Base-by-base conservation (phyloP, 2,113 vertebrate species). In the Alosa alosa region DNA sequence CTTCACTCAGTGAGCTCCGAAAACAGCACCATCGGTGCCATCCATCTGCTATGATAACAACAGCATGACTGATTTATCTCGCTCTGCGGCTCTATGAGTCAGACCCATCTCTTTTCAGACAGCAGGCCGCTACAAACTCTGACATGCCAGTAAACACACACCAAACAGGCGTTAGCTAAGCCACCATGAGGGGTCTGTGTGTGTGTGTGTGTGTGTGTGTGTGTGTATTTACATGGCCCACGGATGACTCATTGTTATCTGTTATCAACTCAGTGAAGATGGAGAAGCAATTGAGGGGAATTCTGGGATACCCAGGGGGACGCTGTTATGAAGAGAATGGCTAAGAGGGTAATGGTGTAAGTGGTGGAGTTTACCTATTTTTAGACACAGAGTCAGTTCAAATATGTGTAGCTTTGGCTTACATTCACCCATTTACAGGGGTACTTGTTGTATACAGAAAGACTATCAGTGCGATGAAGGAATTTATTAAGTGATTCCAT, bases 11-110 rank as follows among this genome's bases (percentile, higher is more conserved):
- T 41, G 18, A 81, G 84, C 52, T 39, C 75, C 49, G 64, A 36
- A 4, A 83, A 86, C 75, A 86, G 87, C 46, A 87, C 85, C 88
- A 90, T 91, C 90, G 91, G 90, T 50, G 83, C 87, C 4, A 4
- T 75, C 31, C 84, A 84, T 87, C 84, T 89, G 87, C 50, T 81
- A 4, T 44, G 41, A 44, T 44, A 44, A 44, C 41, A 44, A 44
- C 41, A 44, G 41, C 41, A 44, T 44, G 41, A 44, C 47, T 15
- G 13, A 15, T 52, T 15, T 17, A 1, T 52, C 11, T 22, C 55
- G 20, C 55, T 68, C 64, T 68, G 64, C 8, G 7, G 25, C 64
- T 5, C 1, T 4, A 68, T 68, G 64, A 68, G 64, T 68, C 64
- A 68, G 18, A 60, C 55, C 64, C 15, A 4, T 57, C 52, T 57